Evolutionary conservation across 2,888 invertebrate genomes (phyloP), one percentile per base, ranked within the genome.

Genomic region (Lasioglossum zephyrum): DNA sequence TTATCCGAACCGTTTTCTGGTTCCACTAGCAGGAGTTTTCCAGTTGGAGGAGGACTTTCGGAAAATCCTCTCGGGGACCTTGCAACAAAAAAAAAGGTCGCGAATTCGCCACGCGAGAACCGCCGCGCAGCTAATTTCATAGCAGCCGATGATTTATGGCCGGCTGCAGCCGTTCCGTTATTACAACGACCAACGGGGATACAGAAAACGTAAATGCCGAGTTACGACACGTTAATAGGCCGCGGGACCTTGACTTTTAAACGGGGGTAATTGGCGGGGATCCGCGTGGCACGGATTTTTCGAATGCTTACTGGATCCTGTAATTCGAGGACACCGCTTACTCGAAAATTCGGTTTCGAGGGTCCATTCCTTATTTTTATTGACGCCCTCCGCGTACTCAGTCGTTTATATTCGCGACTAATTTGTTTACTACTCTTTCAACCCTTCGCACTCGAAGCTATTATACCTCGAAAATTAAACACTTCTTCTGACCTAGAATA

Each of bases 61-160:
- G 41, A 22, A 39, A 39, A 69, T 69, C 41, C 41, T 39, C 39
- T 9, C 36, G 9, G 69, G 39, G 39, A 16, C 69, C 36, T 22
- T n/a, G 69, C 39, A 53, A 53, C 9, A 9, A 11, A 9, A 18
- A 22, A 44, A 31, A 49, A n/a, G 49, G 60, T 22, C 44, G 41
- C 74, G 85, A 66, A 79, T 79, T 85, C 72, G 79, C 53, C 75
- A 74, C 63, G 78, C 53, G 84, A 76, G 69, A 41, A 39, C 75
- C 84, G 78, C 69, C 84, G 77, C 74, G 74, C 66, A 31, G 84
- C 84, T 85, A 85, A 85, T 85, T 85, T 77, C 84, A 85, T 75
- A 75, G 84, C 78, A 78, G 78, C 72, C 78, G 84, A 84, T 85
- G 84, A 85, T 85, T 85, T 85, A 85, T 85, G 84, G 85, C 63